A percentile compares a stretch with the other conserved stretches of the same genome.
Conservation (phyloP, 1,140 invertebrate species). For the Argopecten irradians region DNA sequence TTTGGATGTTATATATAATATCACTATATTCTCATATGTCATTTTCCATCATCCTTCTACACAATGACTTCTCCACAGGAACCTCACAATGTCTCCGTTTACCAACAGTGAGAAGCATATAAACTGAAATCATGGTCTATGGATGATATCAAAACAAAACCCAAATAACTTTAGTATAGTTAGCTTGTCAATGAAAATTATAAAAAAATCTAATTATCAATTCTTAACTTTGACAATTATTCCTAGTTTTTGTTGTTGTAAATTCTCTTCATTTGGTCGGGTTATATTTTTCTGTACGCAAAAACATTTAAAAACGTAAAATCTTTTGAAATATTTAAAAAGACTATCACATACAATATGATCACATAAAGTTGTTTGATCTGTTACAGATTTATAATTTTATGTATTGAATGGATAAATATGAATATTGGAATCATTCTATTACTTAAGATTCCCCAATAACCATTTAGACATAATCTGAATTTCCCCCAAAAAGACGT, state of each 20-base stretch:
- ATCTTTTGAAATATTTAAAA: no score
- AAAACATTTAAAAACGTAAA: no score
- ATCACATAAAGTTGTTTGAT: background rate
- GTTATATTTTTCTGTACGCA: no score
- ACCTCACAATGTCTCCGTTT: background rate
- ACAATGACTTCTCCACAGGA: conserved; percentile 15
- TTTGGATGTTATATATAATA: conserved; percentile 5
- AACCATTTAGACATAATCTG: background rate
- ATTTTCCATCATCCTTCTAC: background rate
- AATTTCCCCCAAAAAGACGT: background rate
- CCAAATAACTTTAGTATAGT: background rate
- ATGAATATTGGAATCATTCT: background rate
- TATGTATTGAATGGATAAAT: background rate
- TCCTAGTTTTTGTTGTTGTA: no score
- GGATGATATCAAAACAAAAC: background rate
- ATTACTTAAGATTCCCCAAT: background rate
- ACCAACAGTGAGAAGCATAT: background rate
- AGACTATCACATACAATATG: no score
- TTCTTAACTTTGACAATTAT: no score
- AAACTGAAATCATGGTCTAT: background rate
- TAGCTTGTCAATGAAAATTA: background rate
- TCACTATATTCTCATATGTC: conserved; percentile 18
- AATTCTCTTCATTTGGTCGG: no score
- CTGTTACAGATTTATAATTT: background rate
- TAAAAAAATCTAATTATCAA: no score